A percentile compares a stretch with the other conserved stretches of the same genome.
phyloP scores from a whole-genome alignment of 2,113 vertebrate genomes.

The Okapia johnstoni region DNA sequence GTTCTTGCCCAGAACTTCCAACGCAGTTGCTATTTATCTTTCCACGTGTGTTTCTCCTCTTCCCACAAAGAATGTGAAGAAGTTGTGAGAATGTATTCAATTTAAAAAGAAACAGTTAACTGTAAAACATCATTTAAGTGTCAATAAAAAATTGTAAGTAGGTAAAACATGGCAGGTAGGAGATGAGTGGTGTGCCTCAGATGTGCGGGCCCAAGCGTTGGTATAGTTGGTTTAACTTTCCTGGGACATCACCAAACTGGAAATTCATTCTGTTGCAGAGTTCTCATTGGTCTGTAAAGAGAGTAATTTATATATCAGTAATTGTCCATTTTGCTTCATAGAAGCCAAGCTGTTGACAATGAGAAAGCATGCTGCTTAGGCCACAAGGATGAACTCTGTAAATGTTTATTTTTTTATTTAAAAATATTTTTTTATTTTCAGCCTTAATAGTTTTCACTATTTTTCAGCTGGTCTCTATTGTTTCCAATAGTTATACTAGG shows the following conservation, averaged over 20 bases:
- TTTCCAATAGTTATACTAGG: neutral
- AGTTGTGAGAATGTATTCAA: neutral
- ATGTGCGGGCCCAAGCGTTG: too few relatives aligned
- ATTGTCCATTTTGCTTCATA: neutral
- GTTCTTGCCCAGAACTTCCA: neutral
- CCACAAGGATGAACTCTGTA: too few relatives aligned
- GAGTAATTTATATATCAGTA: neutral
- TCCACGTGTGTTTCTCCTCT: neutral
- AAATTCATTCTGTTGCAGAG: neutral
- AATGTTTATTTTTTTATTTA: neutral
- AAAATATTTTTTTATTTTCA: neutral
- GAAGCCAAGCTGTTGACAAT: neutral
- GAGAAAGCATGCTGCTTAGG: neutral
- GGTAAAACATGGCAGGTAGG: neutral
- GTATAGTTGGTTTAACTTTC: neutral
- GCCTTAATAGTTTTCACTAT: neutral
- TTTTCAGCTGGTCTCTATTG: neutral
- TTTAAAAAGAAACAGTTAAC: neutral
- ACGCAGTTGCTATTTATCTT: neutral
- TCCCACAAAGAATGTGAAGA: neutral
- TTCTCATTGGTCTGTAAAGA: neutral
- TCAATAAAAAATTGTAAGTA: neutral
- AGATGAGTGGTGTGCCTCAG: rapidly evolving
- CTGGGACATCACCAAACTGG: neutral
- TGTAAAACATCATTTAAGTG: neutral